Evolutionary conservation across 2,888 invertebrate genomes (phyloP), one percentile per base, ranked within the genome.

Genomic region (Merodon equestris): DNA sequence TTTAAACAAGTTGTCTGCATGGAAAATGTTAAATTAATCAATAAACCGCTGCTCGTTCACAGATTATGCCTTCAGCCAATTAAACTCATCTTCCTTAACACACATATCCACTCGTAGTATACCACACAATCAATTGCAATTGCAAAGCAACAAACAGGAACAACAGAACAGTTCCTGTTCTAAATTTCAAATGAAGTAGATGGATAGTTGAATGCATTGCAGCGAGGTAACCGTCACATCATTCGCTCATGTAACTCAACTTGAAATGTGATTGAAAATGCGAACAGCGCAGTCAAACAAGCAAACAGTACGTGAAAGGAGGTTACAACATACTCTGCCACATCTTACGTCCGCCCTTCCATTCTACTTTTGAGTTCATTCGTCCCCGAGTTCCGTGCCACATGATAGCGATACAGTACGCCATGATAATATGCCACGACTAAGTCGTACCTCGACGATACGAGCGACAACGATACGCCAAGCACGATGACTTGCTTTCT

Each of bases 231-330:
- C 57, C 51, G 68, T 54, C 60, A 61, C 61, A 61, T 60, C 67
- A 48, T 61, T 67, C 60, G 56, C 61, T 61, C 56, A 60, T 38
- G 36, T 74, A 61, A 61, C 66, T 77, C 61, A 72, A 72, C 67
- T 61, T 5, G 51, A 61, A 72, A 61, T 67, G 51, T 68, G 73
- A 79, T 79, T 73, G 68, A 58, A 73, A 79, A 73, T 68, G 68
- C 58, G 68, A 79, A 77, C 66, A 72, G 60, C 73, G 58, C 67
- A 79, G 14, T 40, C 67, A 68, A 67, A 72, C 77, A 38, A 54
- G 34, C 48, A 18, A 67, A 73, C 57, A 72, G 19, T 10, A 9
- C n/a, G 40, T 38, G 50, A 18, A 71, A 14, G 53, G 42, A 50
- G 17, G 19, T 42, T 53, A 42, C 27, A 40, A 42, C 38, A 51